These are phyloP conservation scores for Coregonus sp. DNA, from an alignment of 2,797 vertebrate species.

Conservation along the genomic window DNA sequence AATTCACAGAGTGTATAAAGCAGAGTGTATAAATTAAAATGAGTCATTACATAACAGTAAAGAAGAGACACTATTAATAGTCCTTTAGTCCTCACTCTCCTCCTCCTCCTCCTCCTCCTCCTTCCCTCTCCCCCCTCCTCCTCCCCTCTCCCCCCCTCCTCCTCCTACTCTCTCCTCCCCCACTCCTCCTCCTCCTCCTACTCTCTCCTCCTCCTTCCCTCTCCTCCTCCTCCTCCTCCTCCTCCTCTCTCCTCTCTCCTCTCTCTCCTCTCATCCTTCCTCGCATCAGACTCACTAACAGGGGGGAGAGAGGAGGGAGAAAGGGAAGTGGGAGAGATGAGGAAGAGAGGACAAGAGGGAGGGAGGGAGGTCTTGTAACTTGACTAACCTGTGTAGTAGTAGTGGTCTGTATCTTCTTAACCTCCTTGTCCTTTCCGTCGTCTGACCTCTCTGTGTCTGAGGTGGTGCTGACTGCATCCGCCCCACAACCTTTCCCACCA, in stretches of 20 bases:
- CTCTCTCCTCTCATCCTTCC: slow-evolving; percentile 15
- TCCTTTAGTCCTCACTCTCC: slow-evolving; percentile 31
- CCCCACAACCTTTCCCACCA: slow-evolving; percentile 77
- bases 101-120: slow-evolving; percentile 16
- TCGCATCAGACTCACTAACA: slow-evolving; percentile 26
- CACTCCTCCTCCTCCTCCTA: too few relatives aligned
- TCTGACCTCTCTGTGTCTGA: slow-evolving; percentile 98
- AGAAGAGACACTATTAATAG: slow-evolving; percentile 50
- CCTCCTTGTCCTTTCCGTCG: slow-evolving; percentile 96
- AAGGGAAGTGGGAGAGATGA: background rate
- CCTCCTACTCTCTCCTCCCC: slow-evolving; percentile 11
- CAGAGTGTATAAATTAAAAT: slow-evolving; percentile 42
- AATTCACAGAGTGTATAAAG: slow-evolving; percentile 21
- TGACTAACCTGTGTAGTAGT: slow-evolving; percentile 89
- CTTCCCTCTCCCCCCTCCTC: background rate
- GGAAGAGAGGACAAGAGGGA: background rate
- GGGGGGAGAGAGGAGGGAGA: background rate
- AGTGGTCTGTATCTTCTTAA: slow-evolving; percentile 97
- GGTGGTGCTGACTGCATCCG: slow-evolving; percentile 89
- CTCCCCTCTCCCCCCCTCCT: too few relatives aligned
- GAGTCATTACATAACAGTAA: slow-evolving; percentile 50
- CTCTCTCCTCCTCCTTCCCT: slow-evolving; percentile 24
- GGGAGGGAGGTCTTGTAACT: slow-evolving; percentile 33
- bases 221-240: background rate
- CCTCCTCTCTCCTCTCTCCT: too few relatives aligned